Evolutionary conservation across 2,888 invertebrate species (phyloP), one percentile per base, ranked within the genome.

Genomic region (Melanostoma scalare): DNA sequence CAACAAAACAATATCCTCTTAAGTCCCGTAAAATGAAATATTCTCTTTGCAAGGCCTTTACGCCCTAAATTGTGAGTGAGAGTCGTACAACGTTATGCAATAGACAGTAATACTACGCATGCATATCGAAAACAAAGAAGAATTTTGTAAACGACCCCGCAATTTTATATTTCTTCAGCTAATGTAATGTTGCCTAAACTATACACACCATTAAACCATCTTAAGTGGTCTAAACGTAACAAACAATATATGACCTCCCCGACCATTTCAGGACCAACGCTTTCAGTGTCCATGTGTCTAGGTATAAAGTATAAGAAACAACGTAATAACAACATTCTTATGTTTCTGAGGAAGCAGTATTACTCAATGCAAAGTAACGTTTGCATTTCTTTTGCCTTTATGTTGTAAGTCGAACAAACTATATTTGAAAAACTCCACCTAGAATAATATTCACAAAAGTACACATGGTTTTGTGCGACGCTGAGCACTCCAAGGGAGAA

Each of bases 401-500:
- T 42, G 48, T 63, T 46, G 63, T 48, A 58, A 67, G 50, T 40
- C 20, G 20, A 20, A 20, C 20, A 20, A 20, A 20, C 20, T 20
- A 20, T 20, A 20, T 20, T 20, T 20, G 20, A 20, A 20, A 20
- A 20, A 20, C 20, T 55, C 82, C 72, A 81, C 44, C 9, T 42
- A 46, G 50, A 78, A 82, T 73, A 82, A 77, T 50, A 67, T 20
- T 76, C 44, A 30, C 10, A 38, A 31, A 60, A 56, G 36, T 4
- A 48, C 30, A 4, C 33, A 60, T 20, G 20, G 20, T 20, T 20
- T 20, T 20, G 20, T 20, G 9, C 8, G 9, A 40, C 35, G 31
- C 42, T 10, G 38, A 55, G 36, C 71, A 56, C 84, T 79, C 74
- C 79, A 79, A 84, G 79, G 71, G 84, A 84, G 35, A 69, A 63